These are phyloP conservation scores for Pachyuromys duprasi DNA, from an alignment of 2,797 vertebrate species.

Conservation along the genomic window DNA sequence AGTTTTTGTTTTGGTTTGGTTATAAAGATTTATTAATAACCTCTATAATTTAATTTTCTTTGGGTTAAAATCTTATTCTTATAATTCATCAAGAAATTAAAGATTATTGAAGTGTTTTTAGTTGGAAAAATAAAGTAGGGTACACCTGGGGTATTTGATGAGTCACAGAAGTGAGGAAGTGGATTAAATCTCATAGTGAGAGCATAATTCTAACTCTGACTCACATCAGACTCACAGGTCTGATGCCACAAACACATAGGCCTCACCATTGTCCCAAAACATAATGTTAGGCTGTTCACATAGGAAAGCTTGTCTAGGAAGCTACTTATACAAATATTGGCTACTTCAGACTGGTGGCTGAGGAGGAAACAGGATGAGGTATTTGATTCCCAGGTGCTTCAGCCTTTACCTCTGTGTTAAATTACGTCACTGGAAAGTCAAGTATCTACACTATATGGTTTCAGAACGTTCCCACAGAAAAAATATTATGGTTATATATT, in stretches of 20 bases:
- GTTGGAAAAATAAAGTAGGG: too few species aligned
- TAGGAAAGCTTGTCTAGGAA: background rate
- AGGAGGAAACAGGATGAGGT: background rate
- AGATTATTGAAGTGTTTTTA: background rate
- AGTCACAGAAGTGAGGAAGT: background rate
- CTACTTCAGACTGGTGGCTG: background rate
- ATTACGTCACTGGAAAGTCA: background rate
- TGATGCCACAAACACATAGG: background rate
- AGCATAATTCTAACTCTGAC: background rate
- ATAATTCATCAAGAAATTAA: constrained; percentile 44
- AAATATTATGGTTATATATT: background rate
- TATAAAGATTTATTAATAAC: constrained; percentile 42
- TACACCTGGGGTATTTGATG: background rate
- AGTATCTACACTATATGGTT: background rate
- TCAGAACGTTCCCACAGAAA: background rate
- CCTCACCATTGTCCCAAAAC: background rate
- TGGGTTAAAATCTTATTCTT: constrained; percentile 34
- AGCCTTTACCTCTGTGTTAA: background rate
- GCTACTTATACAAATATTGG: background rate
- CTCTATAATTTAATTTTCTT: constrained; percentile 15
- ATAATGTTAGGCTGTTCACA: background rate
- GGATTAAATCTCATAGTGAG: background rate
- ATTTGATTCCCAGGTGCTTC: background rate
- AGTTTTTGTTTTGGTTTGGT: background rate
- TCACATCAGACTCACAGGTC: background rate